Conservation (phyloP, 92 coral and sea anemone species). For the Heliopora coerulea region DNA sequence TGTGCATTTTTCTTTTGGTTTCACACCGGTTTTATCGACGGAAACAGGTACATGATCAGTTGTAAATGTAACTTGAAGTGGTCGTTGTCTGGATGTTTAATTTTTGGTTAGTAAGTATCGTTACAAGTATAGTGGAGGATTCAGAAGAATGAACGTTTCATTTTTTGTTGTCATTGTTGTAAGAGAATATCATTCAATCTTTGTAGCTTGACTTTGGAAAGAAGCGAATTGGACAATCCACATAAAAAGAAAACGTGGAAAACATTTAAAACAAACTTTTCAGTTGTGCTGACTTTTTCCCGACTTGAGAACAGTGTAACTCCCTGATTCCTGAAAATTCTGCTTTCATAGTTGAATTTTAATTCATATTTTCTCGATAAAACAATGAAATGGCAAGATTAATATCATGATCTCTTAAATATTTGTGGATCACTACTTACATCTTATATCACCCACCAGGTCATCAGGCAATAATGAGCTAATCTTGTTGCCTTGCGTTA, state of each 20-base stretch:
- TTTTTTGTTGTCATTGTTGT: background rate
- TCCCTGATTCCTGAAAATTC: background rate
- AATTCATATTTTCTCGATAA: too few species aligned
- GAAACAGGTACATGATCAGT: conserved; percentile 62
- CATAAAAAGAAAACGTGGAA: conserved; percentile 94
- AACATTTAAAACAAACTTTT: conserved; percentile 78
- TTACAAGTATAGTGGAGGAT: too few species aligned
- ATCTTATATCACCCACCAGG: too few species aligned
- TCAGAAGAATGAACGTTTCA: too few species aligned
- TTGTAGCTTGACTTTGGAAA: conserved; percentile 62
- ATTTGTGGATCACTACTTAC: too few species aligned
- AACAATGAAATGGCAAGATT: too few species aligned
- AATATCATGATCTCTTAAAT: too few species aligned
- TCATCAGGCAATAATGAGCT: too few species aligned
- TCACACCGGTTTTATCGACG: conserved; percentile 87
- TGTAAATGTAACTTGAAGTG: too few species aligned
- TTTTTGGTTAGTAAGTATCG: too few species aligned
- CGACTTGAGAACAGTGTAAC: background rate
- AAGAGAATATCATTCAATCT: background rate
- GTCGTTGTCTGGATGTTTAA: background rate
- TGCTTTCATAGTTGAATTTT: too few species aligned
- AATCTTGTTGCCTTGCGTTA: too few species aligned
- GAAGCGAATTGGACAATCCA: conserved; percentile 90
- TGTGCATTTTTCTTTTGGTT: conserved; percentile 99
- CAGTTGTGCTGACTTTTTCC: conserved; percentile 68